phyloP scores from a whole-genome alignment of 2,113 vertebrate genomes.

The Petromus typicus region DNA sequence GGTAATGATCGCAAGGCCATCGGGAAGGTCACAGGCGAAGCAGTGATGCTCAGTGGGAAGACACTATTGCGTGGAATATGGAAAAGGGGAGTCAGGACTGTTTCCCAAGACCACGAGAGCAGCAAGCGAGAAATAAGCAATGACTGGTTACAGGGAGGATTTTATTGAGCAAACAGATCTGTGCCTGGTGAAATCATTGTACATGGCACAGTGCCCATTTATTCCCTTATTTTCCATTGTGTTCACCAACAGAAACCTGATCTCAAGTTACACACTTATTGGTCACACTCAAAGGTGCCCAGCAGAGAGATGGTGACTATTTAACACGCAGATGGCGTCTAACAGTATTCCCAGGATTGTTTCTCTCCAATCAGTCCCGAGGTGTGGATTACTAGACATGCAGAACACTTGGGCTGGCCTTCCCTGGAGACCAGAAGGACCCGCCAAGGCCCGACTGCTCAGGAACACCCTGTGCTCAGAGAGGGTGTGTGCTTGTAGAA shows the following conservation, averaged over 20 bases:
- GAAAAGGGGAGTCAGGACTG: background rate
- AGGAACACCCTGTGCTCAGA: background rate
- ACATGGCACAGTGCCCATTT: background rate
- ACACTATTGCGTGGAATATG: accelerated
- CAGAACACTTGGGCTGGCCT: background rate
- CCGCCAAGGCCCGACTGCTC: background rate
- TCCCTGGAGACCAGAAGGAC: background rate
- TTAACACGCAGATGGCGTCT: background rate
- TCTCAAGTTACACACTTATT: background rate
- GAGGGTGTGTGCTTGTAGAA: background rate
- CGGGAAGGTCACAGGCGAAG: background rate
- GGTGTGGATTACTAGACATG: background rate
- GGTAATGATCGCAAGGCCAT: background rate
- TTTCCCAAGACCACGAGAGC: background rate
- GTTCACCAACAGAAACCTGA: background rate
- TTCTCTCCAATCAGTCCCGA: background rate
- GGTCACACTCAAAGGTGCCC: background rate
- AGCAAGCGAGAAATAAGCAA: background rate
- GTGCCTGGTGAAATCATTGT: background rate
- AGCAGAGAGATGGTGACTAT: background rate
- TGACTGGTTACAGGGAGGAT: background rate
- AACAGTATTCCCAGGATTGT: background rate
- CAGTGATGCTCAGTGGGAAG: accelerated
- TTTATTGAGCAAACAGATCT: background rate
- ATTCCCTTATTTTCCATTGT: background rate